phyloP scores from a whole-genome alignment of 2,888 invertebrate genomes.

The Andrena fulva region DNA sequence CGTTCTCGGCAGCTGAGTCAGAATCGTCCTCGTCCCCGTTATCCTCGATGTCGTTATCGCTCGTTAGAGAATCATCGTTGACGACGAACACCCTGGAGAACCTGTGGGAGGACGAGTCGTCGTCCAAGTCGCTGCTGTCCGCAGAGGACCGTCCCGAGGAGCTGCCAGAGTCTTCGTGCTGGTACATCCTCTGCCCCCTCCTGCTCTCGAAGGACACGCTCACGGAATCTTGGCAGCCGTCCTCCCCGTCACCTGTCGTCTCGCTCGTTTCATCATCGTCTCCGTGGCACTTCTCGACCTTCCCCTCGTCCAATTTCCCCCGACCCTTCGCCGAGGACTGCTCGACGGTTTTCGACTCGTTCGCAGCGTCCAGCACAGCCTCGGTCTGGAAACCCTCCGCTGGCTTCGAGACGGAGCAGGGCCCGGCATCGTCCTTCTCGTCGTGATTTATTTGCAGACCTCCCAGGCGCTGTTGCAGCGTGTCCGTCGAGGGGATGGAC shows the following conservation, averaged over 20 bases:
- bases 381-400: conserved; percentile 36
- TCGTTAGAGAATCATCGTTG: conserved; percentile 82
- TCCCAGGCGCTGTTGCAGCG: conserved; percentile 25
- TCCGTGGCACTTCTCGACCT: conserved; percentile 21
- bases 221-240: conserved; percentile 51
- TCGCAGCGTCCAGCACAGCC: background rate
- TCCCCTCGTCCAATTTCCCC: conserved; percentile 20
- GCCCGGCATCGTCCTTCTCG: conserved; percentile 66
- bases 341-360: conserved; percentile 29
- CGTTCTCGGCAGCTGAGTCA: conserved; percentile 76
- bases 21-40: conserved; percentile 78
- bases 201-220: conserved; percentile 62
- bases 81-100: conserved; percentile 84
- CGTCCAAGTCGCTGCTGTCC: conserved; percentile 83
- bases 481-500: conserved; percentile 31
- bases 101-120: conserved; percentile 81
- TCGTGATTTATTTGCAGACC: conserved; percentile 44
- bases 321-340: conserved; percentile 22
- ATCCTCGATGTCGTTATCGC: conserved; percentile 82
- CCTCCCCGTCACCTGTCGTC: conserved; percentile 60
- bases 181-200: conserved; percentile 75
- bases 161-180: conserved; percentile 80
- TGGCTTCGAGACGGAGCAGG: conserved; percentile 32
- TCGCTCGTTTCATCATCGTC: conserved; percentile 58
- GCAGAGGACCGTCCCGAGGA: conserved; percentile 83